Percentiles rank a stretch among this genome's conserved stretches.
phyloP scores from a whole-genome alignment of 1,140 invertebrate species.

The Sitophilus oryzae region DNA sequence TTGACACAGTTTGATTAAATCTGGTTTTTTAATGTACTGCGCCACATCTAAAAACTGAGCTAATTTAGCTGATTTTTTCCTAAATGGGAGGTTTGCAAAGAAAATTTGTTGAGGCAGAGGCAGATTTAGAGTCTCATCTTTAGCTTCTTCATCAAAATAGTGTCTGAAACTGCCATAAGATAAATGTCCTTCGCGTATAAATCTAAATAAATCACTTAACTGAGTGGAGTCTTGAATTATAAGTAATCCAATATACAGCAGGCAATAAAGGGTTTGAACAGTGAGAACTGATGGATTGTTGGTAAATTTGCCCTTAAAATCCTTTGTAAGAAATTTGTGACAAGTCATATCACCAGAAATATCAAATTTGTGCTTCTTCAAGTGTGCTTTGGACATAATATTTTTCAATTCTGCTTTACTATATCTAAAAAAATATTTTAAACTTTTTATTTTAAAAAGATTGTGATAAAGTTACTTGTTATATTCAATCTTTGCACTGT shows the following conservation, averaged over 20 bases:
- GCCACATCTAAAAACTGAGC: conserved; percentile 44
- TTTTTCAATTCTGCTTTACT: conserved; percentile 30
- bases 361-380: conserved; percentile 37
- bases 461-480: conserved; percentile 31
- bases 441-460: conserved; percentile 1
- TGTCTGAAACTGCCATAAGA: conserved; percentile 50
- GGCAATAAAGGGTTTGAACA: conserved; percentile 46
- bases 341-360: conserved; percentile 32
- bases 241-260: conserved; percentile 51
- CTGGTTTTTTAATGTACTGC: conserved; percentile 43
- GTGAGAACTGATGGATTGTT: conserved; percentile 43
- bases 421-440: background rate
- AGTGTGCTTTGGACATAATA: conserved; percentile 35
- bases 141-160: conserved; percentile 49
- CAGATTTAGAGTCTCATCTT: conserved; percentile 32
- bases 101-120: conserved; percentile 36
- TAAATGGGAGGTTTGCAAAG: conserved; percentile 42
- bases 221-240: conserved; percentile 53
- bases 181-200: conserved; percentile 54
- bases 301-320: conserved; percentile 38
- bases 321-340: conserved; percentile 35
- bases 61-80: conserved; percentile 37
- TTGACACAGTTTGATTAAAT: conserved; percentile 46
- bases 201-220: conserved; percentile 54
- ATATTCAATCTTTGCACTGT: conserved; percentile 36